These are phyloP conservation scores for Cirrhinus mrigala DNA, from an alignment of 2,797 vertebrate species.

Conservation along the genomic window DNA sequence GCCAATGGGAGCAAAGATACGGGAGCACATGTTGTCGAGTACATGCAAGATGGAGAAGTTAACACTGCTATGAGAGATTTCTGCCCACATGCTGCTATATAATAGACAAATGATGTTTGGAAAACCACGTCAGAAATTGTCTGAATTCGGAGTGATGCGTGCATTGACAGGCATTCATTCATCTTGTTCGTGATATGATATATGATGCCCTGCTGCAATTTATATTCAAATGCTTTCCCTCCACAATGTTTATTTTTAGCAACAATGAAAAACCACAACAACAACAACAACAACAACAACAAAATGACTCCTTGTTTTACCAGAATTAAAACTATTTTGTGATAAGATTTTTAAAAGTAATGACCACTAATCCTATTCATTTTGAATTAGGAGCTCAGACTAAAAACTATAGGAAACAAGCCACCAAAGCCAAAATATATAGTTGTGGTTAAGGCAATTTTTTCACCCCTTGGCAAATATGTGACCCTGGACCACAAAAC, in stretches of 20 bases:
- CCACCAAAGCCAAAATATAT: not conserved
- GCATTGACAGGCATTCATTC: slow-evolving; percentile 5
- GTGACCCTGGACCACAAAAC: too few species aligned
- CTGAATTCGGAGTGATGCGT: slow-evolving; percentile 9
- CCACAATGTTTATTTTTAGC: not conserved
- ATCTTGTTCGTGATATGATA: slow-evolving; percentile 28
- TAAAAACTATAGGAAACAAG: not conserved
- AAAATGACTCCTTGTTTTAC: not conserved
- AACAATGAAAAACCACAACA: not conserved
- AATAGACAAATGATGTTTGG: slow-evolving; percentile 7
- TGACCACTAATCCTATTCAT: not conserved
- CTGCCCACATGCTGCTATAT: not conserved
- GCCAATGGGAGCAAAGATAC: slow-evolving; percentile 9
- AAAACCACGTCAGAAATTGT: not conserved
- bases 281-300: not conserved
- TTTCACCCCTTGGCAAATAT: not conserved
- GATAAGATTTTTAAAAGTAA: not conserved
- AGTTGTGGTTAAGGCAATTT: not conserved
- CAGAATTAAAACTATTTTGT: not conserved
- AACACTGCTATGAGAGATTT: not conserved
- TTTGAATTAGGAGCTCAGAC: not conserved
- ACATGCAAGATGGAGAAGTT: not conserved
- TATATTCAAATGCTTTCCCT: slow-evolving; percentile 15
- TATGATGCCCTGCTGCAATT: slow-evolving; percentile 6
- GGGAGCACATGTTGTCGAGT: not conserved